A percentile compares a stretch with the other conserved stretches of the same genome.
Evolutionary conservation across 2,113 vertebrate genomes (phyloP).

Genomic region (Entomyzon cyanotis): DNA sequence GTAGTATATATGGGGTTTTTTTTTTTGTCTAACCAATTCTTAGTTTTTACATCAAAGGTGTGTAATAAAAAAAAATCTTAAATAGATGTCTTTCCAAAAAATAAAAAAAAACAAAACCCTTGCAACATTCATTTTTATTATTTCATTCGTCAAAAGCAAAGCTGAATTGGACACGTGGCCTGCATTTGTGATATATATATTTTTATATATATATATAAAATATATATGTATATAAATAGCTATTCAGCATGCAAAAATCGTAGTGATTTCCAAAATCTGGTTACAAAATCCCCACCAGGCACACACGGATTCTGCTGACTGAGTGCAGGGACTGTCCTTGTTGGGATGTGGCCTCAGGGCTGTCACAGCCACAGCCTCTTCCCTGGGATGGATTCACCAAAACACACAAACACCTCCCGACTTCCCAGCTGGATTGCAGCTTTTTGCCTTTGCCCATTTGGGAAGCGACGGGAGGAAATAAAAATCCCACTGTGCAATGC

Average conservation of each 20-base stretch:
- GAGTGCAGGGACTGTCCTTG: background rate
- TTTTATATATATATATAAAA: conserved; percentile 68
- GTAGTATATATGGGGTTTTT: conserved; percentile 43
- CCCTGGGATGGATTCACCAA: background rate
- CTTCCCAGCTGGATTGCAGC: background rate
- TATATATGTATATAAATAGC: conserved; percentile 83
- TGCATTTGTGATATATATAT: conserved; percentile 80
- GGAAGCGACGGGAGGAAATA: background rate
- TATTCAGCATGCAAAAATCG: conserved; percentile 82
- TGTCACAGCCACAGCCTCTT: background rate
- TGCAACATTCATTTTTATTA: conserved; percentile 77
- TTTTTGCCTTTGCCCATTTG: background rate
- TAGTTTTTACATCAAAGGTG: conserved; percentile 75
- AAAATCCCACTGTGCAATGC: accelerated
- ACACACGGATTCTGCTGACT: background rate
- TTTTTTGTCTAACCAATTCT: conserved; percentile 71
- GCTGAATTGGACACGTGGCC: conserved; percentile 80
- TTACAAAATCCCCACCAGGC: conserved; percentile 40
- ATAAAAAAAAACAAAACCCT: conserved; percentile 39
- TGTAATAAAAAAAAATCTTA: conserved; percentile 73
- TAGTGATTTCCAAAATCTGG: conserved; percentile 73
- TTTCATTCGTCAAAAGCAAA: conserved; percentile 77
- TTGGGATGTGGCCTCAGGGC: background rate
- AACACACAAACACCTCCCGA: background rate
- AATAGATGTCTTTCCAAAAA: conserved; percentile 77